Evolutionary conservation across 2,888 invertebrate species (phyloP).

Genomic region (Diarsia dahlii): DNA sequence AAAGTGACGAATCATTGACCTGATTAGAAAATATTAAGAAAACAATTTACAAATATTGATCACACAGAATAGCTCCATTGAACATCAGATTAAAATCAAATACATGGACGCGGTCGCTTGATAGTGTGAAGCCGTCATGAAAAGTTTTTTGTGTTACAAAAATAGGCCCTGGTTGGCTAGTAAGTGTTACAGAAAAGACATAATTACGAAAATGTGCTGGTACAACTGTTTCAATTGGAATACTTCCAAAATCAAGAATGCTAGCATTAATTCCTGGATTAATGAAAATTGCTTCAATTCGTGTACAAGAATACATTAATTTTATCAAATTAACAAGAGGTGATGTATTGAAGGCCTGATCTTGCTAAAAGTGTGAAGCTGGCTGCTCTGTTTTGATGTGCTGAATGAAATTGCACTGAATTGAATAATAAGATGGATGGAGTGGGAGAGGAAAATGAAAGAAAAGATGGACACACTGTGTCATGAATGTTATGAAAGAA

Average conservation of each 20-base stretch:
- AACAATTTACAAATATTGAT: slow-evolving; percentile 39
- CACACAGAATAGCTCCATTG: slow-evolving; percentile 6
- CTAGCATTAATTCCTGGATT: slow-evolving; percentile 86
- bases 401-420: background rate
- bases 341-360: slow-evolving; percentile 35
- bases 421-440: background rate
- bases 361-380: slow-evolving; percentile 13
- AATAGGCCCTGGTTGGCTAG: slow-evolving; percentile 82
- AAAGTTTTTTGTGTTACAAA: slow-evolving; percentile 76
- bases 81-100: slow-evolving; percentile 49
- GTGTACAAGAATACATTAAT: slow-evolving; percentile 68
- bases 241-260: slow-evolving; percentile 84
- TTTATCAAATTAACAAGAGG: slow-evolving; percentile 64
- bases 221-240: slow-evolving; percentile 87
- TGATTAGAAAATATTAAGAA: background rate
- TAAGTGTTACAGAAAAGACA: slow-evolving; percentile 84
- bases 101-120: slow-evolving; percentile 61
- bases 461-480: background rate
- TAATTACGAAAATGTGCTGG: slow-evolving; percentile 84
- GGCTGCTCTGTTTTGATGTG: slow-evolving; percentile 2
- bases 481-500: background rate
- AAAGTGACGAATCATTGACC: background rate
- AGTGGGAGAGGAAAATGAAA: background rate
- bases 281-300: slow-evolving; percentile 80
- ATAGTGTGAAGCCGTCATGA: slow-evolving; percentile 71